Evolutionary conservation across 1,140 invertebrate genomes (phyloP).

Genomic region (Drosophila lowei): DNA sequence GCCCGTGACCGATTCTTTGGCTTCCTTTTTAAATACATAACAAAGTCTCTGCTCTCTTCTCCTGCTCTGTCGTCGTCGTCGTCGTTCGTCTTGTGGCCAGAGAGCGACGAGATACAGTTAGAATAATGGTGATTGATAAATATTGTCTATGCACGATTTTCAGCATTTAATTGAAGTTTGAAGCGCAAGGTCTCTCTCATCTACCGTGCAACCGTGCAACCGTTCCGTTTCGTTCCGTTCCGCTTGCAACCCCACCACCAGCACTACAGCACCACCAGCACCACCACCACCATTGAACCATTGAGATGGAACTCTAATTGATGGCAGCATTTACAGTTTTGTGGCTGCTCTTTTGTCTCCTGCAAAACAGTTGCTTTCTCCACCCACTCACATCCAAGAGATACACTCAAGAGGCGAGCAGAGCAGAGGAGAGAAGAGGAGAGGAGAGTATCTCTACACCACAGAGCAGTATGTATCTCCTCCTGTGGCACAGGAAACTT

Average conservation of each 20-base stretch:
- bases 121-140: slow-evolving; percentile 82
- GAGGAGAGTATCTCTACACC: too few species aligned
- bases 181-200: slow-evolving; percentile 59
- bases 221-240: background rate
- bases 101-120: slow-evolving; percentile 56
- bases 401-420: too few species aligned
- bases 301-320: slow-evolving; percentile 59
- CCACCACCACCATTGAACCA: slow-evolving; percentile 1
- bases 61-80: slow-evolving; percentile 7
- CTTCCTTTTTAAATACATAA: slow-evolving; percentile 42
- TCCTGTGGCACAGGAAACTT: slow-evolving; percentile 19
- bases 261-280: background rate
- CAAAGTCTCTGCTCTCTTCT: slow-evolving; percentile 18
- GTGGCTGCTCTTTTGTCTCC: slow-evolving; percentile 35
- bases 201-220: background rate
- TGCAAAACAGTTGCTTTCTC: slow-evolving; percentile 57
- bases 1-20: background rate
- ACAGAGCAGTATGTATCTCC: too few species aligned
- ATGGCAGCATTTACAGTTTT: slow-evolving; percentile 56
- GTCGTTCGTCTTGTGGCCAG: slow-evolving; percentile 21
- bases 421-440: too few species aligned
- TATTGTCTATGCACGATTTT: slow-evolving; percentile 76
- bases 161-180: slow-evolving; percentile 74
- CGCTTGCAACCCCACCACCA: slow-evolving; percentile 12
- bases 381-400: slow-evolving; percentile 43